Percentiles rank a stretch among this genome's conserved stretches.
phyloP scores from a whole-genome alignment of 2,797 vertebrate species.

The Poeciliopsis infans region DNA sequence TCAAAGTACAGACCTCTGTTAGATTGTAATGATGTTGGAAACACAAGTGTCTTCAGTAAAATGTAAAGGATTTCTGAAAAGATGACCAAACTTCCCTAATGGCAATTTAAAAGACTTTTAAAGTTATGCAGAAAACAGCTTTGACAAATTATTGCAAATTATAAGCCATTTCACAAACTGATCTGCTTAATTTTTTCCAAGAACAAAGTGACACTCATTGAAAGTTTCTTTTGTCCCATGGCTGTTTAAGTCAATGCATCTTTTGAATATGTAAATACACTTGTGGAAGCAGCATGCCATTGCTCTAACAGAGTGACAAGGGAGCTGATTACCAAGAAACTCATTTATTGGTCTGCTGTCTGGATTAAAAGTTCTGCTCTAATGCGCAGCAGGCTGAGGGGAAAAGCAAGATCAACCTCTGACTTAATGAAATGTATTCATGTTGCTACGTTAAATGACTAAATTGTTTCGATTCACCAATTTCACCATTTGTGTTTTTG shows the following conservation, averaged over 20 bases:
- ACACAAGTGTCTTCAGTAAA: background rate
- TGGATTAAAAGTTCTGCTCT: background rate
- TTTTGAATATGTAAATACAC: background rate
- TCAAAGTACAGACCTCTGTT: background rate
- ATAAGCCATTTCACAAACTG: background rate
- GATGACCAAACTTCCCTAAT: no score
- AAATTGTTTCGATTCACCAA: background rate
- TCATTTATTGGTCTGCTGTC: background rate
- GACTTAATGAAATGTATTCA: background rate
- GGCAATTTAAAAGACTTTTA: background rate
- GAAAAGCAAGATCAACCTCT: background rate
- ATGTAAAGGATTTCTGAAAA: background rate
- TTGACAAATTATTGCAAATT: background rate
- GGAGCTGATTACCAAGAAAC: background rate
- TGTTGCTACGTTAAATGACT: background rate
- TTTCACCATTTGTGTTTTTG: slow-evolving; percentile 3
- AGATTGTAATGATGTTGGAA: background rate
- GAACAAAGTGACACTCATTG: background rate
- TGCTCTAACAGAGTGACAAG: background rate
- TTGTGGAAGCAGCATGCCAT: background rate
- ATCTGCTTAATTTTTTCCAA: background rate
- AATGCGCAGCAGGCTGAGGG: no score
- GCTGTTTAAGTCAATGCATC: background rate
- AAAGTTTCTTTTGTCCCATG: background rate
- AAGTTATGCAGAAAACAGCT: background rate